Evolutionary conservation across 2,113 vertebrate genomes (phyloP).

Genomic region (Actinemys pallida): DNA sequence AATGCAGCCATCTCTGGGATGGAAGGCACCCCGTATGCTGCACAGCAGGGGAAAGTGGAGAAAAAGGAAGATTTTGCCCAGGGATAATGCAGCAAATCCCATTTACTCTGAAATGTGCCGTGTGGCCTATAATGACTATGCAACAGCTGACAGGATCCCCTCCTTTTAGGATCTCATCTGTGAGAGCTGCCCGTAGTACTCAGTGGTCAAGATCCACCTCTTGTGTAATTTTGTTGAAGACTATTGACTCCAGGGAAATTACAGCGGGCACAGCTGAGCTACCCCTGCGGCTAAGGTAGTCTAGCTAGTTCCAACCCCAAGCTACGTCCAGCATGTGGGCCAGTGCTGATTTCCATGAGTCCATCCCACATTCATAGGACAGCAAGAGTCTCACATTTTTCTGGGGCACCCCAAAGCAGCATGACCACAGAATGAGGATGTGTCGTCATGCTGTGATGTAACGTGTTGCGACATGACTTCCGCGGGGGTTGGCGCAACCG

Average conservation of each 20-base stretch:
- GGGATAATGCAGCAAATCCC: neutral
- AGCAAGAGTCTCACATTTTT: neutral
- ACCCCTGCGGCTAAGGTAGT: neutral
- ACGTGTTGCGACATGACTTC: neutral
- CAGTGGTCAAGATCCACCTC: neutral
- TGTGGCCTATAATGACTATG: neutral
- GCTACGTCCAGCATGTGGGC: neutral
- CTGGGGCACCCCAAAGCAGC: neutral
- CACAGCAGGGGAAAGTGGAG: slow-evolving; percentile 30
- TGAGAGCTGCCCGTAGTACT: neutral
- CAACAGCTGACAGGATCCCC: neutral
- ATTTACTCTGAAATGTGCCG: neutral
- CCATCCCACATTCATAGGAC: neutral
- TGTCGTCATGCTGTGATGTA: neutral
- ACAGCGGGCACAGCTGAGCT: neutral
- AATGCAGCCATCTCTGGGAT: neutral
- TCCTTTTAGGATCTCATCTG: neutral
- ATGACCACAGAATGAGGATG: neutral
- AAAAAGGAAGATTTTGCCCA: neutral
- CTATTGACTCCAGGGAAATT: neutral
- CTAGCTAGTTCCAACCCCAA: neutral
- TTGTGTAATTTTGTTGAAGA: neutral
- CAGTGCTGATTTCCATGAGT: neutral
- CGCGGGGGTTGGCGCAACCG: neutral
- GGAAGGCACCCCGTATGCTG: neutral